phyloP scores from a whole-genome alignment of 2,797 vertebrate genomes.

The Manis pentadactyla region DNA sequence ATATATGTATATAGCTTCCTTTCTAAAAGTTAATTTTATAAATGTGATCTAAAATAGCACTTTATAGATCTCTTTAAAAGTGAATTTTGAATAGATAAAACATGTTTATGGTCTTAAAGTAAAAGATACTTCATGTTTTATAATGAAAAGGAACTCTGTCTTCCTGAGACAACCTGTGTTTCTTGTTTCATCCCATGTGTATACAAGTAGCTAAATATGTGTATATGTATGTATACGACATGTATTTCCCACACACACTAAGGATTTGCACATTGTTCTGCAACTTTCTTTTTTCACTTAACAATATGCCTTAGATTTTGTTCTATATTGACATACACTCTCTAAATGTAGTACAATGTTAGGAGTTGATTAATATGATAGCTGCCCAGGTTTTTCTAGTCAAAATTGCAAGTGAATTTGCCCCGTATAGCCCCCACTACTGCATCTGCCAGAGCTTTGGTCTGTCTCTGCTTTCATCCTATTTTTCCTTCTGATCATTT shows the following conservation, averaged over 20 bases:
- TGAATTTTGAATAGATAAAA: not conserved
- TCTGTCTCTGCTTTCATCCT: not conserved
- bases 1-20: not conserved
- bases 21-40: constrained; percentile 1
- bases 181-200: not conserved
- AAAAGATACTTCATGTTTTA: not conserved
- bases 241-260: not conserved
- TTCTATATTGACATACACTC: not conserved
- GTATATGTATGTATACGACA: accelerated
- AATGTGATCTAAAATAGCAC: not conserved
- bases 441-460: not conserved
- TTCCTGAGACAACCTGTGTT: not conserved
- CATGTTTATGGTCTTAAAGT: not conserved
- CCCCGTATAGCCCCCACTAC: not conserved
- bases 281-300: not conserved
- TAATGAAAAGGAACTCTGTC: not conserved
- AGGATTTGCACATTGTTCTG: not conserved
- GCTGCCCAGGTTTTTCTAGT: not conserved
- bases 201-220: not conserved
- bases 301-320: not conserved
- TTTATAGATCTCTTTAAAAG: not conserved
- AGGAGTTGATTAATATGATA: not conserved
- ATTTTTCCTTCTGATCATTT: not conserved
- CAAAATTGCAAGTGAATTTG: not conserved
- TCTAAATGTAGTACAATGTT: not conserved